A percentile compares a stretch with the other conserved stretches of the same genome.
These are phyloP conservation scores for Luperina testacea DNA, from an alignment of 2,888 invertebrate species.

Conservation along the genomic window DNA sequence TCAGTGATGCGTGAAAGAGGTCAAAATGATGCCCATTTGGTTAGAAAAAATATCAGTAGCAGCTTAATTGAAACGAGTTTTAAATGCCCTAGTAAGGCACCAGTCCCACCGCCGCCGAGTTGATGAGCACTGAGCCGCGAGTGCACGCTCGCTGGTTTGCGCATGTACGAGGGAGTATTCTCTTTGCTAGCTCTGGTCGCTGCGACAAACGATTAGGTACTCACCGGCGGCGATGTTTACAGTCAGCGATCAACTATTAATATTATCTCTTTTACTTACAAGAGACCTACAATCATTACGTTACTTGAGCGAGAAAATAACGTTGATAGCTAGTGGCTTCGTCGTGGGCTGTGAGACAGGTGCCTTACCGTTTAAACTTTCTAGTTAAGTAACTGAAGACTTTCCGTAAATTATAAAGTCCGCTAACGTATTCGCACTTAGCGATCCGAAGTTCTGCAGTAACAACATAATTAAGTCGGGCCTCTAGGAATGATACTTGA, in stretches of 20 bases:
- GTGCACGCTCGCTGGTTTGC: no score
- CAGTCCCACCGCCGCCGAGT: background rate
- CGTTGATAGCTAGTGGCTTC: background rate
- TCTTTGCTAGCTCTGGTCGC: background rate
- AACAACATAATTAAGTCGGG: conserved; percentile 5
- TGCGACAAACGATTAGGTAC: background rate
- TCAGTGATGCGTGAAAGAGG: background rate
- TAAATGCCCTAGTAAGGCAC: background rate
- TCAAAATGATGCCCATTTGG: background rate
- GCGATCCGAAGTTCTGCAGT: background rate
- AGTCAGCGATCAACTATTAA: background rate
- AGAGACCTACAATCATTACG: background rate
- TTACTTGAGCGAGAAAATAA: background rate
- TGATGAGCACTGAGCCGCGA: background rate
- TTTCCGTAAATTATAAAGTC: conserved; percentile 9
- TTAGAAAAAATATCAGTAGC: background rate
- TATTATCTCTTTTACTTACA: background rate
- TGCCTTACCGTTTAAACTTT: background rate
- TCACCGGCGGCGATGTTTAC: background rate
- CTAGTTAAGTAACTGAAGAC: background rate
- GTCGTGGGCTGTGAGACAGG: background rate
- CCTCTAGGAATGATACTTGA: background rate
- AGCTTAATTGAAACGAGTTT: conserved; percentile 1
- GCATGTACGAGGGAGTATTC: background rate
- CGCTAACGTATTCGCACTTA: conserved; percentile 20